Evolutionary conservation across 2,113 vertebrate species (phyloP), one percentile per base, ranked within the genome.

Genomic region (Eretmochelys imbricata): DNA sequence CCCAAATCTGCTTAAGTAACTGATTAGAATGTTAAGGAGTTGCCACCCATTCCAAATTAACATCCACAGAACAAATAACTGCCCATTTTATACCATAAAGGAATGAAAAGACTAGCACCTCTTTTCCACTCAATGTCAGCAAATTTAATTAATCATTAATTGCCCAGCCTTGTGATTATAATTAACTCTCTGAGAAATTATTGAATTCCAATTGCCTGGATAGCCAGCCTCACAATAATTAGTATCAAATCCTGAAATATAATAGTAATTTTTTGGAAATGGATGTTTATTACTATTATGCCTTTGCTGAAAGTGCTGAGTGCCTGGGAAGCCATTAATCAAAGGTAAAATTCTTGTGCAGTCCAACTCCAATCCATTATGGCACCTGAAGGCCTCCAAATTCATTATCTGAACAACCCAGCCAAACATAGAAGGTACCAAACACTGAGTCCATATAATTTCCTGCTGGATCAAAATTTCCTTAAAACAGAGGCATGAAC

Each of bases 171-270:
- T 82, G 93, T 93, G 82, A 94, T 89, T 92, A 93, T 94, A 96
- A 97, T 94, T 95, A 93, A 96, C 97, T 96, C 83, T 96, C 84
- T 87, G 89, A 89, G 82, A 95, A 93, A 89, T 88, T 84, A 93
- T 96, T 97, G 89, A 57, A 97, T 96, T 96, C 89, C 89, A 93
- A 46, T 24, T 91, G 96, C 84, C 88, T 78, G 82, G 82, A 91
- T 85, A 72, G 87, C 82, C 85, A 94, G 42, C 85, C 87, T 92
- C 59, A 90, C 93, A 85, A 88, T 93, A 82, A 94, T 92, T 97
- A 95, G 94, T 83, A 96, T 87, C 38, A 89, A 92, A 90, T 85
- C 31, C 24, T 42, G 42, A 84, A 94, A 76, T 24, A 17, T 87
- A 95, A 80, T 78, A 88, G 54, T 90, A 94, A 96, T 5, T 42